These are phyloP conservation scores for Sesia bembeciformis DNA, from an alignment of 2,888 invertebrate genomes.

Conservation along the genomic window DNA sequence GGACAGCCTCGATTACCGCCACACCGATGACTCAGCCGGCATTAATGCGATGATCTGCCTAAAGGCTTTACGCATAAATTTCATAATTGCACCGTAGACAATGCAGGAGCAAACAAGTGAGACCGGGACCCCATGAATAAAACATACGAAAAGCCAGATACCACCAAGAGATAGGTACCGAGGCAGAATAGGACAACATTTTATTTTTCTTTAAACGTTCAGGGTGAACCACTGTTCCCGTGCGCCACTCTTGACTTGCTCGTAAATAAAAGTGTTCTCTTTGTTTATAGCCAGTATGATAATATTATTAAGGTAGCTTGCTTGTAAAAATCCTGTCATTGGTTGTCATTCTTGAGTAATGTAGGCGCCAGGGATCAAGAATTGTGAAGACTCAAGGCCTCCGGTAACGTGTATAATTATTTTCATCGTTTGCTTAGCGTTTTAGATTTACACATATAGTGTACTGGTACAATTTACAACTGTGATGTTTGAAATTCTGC, in stretches of 20 bases:
- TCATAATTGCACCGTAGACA: slow-evolving; percentile 64
- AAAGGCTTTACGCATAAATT: slow-evolving; percentile 63
- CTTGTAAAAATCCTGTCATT: neutral
- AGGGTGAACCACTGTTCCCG: slow-evolving; percentile 31
- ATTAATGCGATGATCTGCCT: slow-evolving; percentile 52
- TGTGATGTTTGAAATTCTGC: too few relatives aligned
- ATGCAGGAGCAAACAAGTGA: slow-evolving; percentile 54
- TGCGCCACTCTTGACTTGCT: neutral
- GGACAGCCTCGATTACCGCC: slow-evolving; percentile 53
- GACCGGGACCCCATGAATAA: slow-evolving; percentile 56
- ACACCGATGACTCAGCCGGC: slow-evolving; percentile 44
- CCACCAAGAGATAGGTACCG: slow-evolving; percentile 29
- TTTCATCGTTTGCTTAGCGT: too few relatives aligned
- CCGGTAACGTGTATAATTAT: too few relatives aligned
- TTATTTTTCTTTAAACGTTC: slow-evolving; percentile 46
- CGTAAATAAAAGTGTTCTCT: slow-evolving; percentile 18
- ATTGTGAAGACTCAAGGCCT: too few relatives aligned
- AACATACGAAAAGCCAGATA: slow-evolving; percentile 49
- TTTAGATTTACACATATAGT: too few relatives aligned
- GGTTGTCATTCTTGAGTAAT: neutral
- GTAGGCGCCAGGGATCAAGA: neutral
- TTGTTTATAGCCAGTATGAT: slow-evolving; percentile 20
- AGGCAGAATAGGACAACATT: slow-evolving; percentile 34
- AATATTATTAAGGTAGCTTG: slow-evolving; percentile 8
- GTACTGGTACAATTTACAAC: too few relatives aligned